Base-by-base conservation (phyloP, 2,797 vertebrate species). In the Euthynnus affinis region DNA sequence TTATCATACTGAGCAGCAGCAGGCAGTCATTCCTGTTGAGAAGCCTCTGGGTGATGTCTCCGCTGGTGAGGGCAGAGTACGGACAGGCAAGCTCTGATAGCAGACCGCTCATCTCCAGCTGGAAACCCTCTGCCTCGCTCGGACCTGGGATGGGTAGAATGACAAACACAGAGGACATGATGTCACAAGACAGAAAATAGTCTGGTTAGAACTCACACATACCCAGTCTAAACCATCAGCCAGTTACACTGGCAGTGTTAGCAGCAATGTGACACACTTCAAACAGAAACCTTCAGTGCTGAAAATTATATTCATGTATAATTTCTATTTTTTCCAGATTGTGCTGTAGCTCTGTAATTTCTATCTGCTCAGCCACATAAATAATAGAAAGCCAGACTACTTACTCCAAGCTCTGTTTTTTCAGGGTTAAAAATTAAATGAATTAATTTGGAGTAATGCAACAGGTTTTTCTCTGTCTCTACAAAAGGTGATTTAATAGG, bases 81-180 rank as follows among this genome's bases (percentile, higher is more conserved):
- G 98, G 98, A 88, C 98, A 99, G 80, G 92, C 94, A 83, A 99
- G 96, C 94, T 99, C 98, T 34, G 96, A 94, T 66, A 99, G 92
- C 12, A 99, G 93, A 8, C 98, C 98, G 53, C 97, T 99, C 95
- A 99, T 95, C 94, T 99, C 98, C 57, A 99, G 95, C 65, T 99
- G 97, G 91, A 99, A 99, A 73, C 96, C 93, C 84, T 99, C 98
- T 1, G 98, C 97, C 93, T 99, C 98, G 1, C 86, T 96, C 0
- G 98, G 97, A 93, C 96, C 97, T 98, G 81, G 1, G 17, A 49
- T 0, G 10, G 12, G n/a, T 5, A 69, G 20, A 66, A 55, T 29
- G 27, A 70, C 53, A 69, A 62, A 63, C n/a, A 37, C 9, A 34
- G 0, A 2, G 9, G 9, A 42, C 17, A 27, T 15, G 8, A 68